Conservation (phyloP, 2,113 vertebrate genomes). For the Prinia subflava region DNA sequence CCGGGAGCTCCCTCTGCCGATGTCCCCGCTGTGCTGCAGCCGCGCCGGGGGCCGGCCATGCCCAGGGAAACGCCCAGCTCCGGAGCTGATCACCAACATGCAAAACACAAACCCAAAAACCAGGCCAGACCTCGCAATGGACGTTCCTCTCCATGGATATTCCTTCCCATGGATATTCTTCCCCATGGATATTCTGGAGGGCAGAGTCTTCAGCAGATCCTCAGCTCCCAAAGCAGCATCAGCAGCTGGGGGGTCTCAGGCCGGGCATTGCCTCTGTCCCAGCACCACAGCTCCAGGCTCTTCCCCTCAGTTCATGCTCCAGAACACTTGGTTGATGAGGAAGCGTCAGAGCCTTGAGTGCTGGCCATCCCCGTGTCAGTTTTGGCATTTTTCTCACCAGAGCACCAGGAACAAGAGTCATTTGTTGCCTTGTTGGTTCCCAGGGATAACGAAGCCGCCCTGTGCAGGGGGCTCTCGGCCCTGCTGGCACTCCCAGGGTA, state of each 20-base stretch:
- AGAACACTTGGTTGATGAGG: not conserved
- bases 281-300: not conserved
- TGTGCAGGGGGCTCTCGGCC: not conserved
- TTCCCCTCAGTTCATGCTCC: not conserved
- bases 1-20: not conserved
- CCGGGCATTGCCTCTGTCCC: rapidly evolving
- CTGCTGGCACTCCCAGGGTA: not conserved
- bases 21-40: not conserved
- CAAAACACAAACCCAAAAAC: not conserved
- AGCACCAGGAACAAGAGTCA: not conserved
- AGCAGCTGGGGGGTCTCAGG: rapidly evolving
- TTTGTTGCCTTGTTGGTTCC: not conserved
- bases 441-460: rapidly evolving
- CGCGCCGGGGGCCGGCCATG: not conserved
- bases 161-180: not conserved
- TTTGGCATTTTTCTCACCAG: not conserved
- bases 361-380: not conserved
- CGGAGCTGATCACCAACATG: conserved; percentile 4
- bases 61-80: not conserved
- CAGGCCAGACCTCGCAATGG: not conserved
- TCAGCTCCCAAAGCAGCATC: not conserved
- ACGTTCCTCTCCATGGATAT: not conserved
- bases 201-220: not conserved
- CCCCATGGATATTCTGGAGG: not conserved
- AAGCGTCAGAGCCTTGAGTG: not conserved